These are phyloP conservation scores for Ariopsis seemanni DNA, from an alignment of 2,113 vertebrate species.

Conservation along the genomic window DNA sequence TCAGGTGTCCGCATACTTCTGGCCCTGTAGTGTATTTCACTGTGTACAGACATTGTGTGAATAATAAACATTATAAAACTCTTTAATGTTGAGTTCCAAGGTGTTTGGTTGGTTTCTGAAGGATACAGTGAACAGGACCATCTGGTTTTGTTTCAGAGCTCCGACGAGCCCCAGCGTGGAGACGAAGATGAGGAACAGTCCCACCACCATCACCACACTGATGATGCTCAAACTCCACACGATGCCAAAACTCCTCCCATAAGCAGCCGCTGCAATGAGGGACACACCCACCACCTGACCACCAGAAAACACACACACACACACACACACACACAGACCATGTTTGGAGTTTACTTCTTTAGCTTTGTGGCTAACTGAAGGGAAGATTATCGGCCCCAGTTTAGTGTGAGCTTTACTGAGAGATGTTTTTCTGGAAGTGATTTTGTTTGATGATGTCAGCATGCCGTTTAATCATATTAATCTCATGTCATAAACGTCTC, in stretches of 20 bases:
- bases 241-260: conserved; percentile 84
- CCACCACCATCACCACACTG: conserved; percentile 86
- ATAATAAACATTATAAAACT: background rate
- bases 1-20: background rate
- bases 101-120: conserved; percentile 48
- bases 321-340: conserved; percentile 16
- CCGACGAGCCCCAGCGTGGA: conserved; percentile 84
- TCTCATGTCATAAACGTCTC: background rate
- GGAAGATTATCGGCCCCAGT: background rate
- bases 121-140: conserved; percentile 95
- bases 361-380: background rate
- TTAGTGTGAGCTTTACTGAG: background rate
- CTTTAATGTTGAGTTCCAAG: background rate
- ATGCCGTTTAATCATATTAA: too few species aligned
- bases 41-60: background rate
- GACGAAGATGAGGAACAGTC: conserved; percentile 87
- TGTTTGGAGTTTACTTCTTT: background rate
- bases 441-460: background rate
- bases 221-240: conserved; percentile 89
- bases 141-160: conserved; percentile 87
- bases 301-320: conserved; percentile 26
- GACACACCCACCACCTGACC: conserved; percentile 84
- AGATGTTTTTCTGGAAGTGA: background rate
- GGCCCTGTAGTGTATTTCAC: background rate
- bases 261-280: conserved; percentile 86